Evolutionary conservation across 2,797 vertebrate species (phyloP), one percentile per base, ranked within the genome.

Genomic region (Anabacerthia variegaticeps): DNA sequence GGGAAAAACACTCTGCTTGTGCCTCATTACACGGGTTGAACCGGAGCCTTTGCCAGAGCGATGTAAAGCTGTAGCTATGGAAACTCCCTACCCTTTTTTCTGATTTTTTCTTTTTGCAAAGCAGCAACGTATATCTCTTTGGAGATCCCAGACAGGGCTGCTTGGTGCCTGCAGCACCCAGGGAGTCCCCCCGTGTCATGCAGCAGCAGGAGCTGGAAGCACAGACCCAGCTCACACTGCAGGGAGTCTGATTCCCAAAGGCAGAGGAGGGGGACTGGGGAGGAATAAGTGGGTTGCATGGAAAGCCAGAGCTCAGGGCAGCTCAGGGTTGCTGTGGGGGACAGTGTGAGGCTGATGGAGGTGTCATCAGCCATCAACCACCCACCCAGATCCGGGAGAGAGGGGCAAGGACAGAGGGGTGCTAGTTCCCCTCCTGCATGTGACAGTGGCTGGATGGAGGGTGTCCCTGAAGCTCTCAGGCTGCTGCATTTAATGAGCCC

Each of bases 11-110:
- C 61, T 68, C 65, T 10, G 15, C 71, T n/a, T 67, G 34, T 36
- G 59, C 85, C 89, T 66, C 67, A 7, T 54, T 71, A 30, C 77
- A 52, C 1, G 43, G 69, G 76, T 55, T 68, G 94, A 82, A 55
- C 75, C n/a, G 6, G 85, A 88, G 75, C 71, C 51, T 65, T 17
- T 9, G 14, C 58, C 71, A 44, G 19, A 58, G 65, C 30, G 6
- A 51, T 61, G 69, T 63, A 44, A 93, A 81, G 48, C 85, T 41
- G 96, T 97, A 95, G 95, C 97, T 96, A 96, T 97, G 96, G 97
- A 94, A 97, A 97, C 97, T 54, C 69, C 87, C 66, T 65, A 65
- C 48, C 69, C 54, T 34, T 93, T 74, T 59, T 55, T 19, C 15
- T 68, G 39, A 17, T 22, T 51, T 17, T 17, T 14, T 49, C 36